phyloP scores from a whole-genome alignment of 92 coral and sea anemone genomes.

The Phenganax stokvisi region DNA sequence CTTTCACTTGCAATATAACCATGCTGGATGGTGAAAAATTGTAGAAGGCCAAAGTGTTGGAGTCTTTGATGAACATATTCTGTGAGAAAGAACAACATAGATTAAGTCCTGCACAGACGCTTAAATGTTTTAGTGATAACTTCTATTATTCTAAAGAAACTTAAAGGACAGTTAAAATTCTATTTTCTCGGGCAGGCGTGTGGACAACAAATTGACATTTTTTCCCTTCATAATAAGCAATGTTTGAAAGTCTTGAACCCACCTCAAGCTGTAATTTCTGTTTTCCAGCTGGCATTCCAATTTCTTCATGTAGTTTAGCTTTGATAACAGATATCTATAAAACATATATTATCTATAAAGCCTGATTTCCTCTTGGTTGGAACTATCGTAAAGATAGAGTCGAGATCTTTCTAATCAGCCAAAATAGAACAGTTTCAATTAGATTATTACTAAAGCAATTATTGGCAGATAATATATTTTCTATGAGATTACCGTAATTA shows the following conservation, averaged over 20 bases:
- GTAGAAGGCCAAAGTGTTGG: conserved; percentile 89
- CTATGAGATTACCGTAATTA: too few relatives aligned
- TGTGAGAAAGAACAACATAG: conserved; percentile 30
- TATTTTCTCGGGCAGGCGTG: not conserved
- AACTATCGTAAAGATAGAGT: too few relatives aligned
- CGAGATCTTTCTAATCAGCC: too few relatives aligned
- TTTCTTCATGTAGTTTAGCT: conserved; percentile 87
- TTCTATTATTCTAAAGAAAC: too few relatives aligned
- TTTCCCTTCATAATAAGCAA: not conserved
- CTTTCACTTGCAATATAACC: conserved; percentile 90
- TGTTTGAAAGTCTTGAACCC: conserved; percentile 14
- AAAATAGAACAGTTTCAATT: too few relatives aligned
- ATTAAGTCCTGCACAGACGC: not conserved
- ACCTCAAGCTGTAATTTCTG: conserved; percentile 97
- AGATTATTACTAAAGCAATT: too few relatives aligned
- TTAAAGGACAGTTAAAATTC: too few relatives aligned
- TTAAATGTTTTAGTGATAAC: too few relatives aligned
- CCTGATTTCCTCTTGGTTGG: too few relatives aligned
- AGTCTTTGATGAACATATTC: conserved; percentile 96
- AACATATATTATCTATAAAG: too few relatives aligned
- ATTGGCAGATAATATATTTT: too few relatives aligned
- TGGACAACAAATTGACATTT: not conserved
- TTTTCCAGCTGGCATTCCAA: conserved; percentile 98
- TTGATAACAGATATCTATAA: conserved; percentile 86
- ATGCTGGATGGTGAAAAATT: conserved; percentile 70